Percentiles rank a stretch among this genome's conserved stretches.
Evolutionary conservation across 1,140 invertebrate species (phyloP).

Genomic region (Solen grandis): DNA sequence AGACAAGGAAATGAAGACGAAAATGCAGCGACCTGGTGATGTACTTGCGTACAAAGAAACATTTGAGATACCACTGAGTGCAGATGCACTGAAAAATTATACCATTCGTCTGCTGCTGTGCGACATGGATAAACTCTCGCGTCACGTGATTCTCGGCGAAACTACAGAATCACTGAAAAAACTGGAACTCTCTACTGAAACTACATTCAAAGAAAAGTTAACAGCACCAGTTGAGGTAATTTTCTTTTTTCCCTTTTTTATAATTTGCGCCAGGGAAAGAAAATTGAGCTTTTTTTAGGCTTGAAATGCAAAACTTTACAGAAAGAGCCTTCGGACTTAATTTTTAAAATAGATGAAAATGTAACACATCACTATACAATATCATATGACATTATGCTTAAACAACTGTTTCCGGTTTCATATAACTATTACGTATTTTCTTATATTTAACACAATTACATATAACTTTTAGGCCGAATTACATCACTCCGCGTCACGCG

Average conservation of each 20-base stretch:
- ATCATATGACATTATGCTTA: too few species aligned
- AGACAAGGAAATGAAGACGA: slow-evolving; percentile 66
- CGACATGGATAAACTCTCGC: slow-evolving; percentile 83
- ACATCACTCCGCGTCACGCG: too few species aligned
- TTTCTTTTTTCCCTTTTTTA: background rate
- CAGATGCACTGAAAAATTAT: slow-evolving; percentile 73
- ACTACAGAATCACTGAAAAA: slow-evolving; percentile 83
- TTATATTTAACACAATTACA: too few species aligned
- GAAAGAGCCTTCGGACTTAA: background rate
- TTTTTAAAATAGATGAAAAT: background rate
- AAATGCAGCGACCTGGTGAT: slow-evolving; percentile 84
- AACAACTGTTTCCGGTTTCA: too few species aligned
- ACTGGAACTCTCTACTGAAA: slow-evolving; percentile 83
- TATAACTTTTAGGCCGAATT: too few species aligned
- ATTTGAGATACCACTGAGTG: slow-evolving; percentile 85
- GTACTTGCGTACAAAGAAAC: slow-evolving; percentile 87
- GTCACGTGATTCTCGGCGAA: slow-evolving; percentile 84
- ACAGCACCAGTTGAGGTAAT: slow-evolving; percentile 56
- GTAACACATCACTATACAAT: background rate
- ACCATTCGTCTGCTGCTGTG: slow-evolving; percentile 84
- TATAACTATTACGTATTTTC: too few species aligned
- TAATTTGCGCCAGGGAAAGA: too few species aligned
- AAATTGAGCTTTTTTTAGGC: too few species aligned
- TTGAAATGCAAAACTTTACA: too few species aligned
- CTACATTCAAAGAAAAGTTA: slow-evolving; percentile 52